Conservation (phyloP, 2,888 invertebrate species). For the Galeopsomyia nigrocyanea region DNA sequence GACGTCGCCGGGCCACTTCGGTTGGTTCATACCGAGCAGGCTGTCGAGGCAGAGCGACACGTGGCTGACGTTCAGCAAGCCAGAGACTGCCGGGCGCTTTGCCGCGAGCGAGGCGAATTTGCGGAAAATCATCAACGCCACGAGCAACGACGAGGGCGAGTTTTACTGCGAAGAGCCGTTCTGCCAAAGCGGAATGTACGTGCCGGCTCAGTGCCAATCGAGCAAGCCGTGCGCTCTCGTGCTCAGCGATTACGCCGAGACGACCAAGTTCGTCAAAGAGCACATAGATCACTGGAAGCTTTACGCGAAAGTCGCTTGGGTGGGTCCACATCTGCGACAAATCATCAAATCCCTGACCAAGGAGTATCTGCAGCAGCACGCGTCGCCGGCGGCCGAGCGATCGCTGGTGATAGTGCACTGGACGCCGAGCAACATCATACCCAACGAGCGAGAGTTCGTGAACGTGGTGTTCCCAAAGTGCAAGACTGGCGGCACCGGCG, state of each 20-base stretch:
- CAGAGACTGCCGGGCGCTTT: constrained; percentile 70
- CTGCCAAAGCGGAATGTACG: constrained; percentile 73
- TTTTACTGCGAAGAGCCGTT: constrained; percentile 69
- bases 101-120: constrained; percentile 66
- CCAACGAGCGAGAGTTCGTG: constrained; percentile 69
- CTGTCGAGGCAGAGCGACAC: constrained; percentile 68
- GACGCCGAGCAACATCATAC: constrained; percentile 76
- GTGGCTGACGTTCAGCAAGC: constrained; percentile 73
- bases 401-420: constrained; percentile 75
- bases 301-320: constrained; percentile 78
- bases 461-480: constrained; percentile 78
- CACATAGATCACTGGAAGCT: constrained; percentile 75
- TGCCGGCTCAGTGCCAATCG: constrained; percentile 72
- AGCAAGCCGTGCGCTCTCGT: constrained; percentile 64
- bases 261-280: constrained; percentile 72
- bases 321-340: constrained; percentile 73
- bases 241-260: constrained; percentile 70
- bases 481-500: constrained; percentile 59
- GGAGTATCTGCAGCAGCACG: constrained; percentile 53
- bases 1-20: constrained; percentile 73
- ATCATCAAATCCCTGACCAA: constrained; percentile 66
- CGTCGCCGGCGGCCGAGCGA: constrained; percentile 21
- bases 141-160: constrained; percentile 56
- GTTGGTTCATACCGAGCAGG: constrained; percentile 75
- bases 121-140: constrained; percentile 59